These are phyloP conservation scores for Heteronetta atricapilla DNA, from an alignment of 2,113 vertebrate genomes.

Conservation along the genomic window DNA sequence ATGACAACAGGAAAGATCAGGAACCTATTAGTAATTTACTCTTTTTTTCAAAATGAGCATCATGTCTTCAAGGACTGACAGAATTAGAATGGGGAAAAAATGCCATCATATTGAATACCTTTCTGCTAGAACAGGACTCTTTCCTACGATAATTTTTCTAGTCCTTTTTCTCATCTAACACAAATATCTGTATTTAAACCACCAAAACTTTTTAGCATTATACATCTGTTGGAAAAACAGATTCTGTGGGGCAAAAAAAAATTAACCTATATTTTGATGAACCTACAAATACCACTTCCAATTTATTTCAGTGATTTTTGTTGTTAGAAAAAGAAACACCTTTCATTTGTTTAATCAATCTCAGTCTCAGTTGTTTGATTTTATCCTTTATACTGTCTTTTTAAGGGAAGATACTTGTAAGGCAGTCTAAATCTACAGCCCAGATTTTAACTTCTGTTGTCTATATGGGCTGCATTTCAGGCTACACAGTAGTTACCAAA, in stretches of 20 bases:
- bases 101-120: not conserved
- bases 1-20: not conserved
- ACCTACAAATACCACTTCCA: not conserved
- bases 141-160: not conserved
- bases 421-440: not conserved
- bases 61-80: not conserved
- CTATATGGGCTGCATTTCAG: not conserved
- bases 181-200: not conserved
- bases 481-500: not conserved
- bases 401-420: not conserved
- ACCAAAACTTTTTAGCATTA: not conserved
- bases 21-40: not conserved
- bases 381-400: not conserved
- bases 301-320: not conserved
- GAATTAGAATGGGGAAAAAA: not conserved
- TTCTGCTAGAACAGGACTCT: not conserved
- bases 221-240: not conserved
- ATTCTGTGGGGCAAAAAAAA: not conserved
- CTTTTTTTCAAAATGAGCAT: not conserved
- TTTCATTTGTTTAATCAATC: not conserved
- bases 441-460: not conserved
- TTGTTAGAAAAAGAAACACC: not conserved
- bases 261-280: constrained; percentile 10
- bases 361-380: not conserved
- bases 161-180: not conserved